These are phyloP conservation scores for Menidia menidia DNA, from an alignment of 2,797 vertebrate genomes.

Conservation along the genomic window DNA sequence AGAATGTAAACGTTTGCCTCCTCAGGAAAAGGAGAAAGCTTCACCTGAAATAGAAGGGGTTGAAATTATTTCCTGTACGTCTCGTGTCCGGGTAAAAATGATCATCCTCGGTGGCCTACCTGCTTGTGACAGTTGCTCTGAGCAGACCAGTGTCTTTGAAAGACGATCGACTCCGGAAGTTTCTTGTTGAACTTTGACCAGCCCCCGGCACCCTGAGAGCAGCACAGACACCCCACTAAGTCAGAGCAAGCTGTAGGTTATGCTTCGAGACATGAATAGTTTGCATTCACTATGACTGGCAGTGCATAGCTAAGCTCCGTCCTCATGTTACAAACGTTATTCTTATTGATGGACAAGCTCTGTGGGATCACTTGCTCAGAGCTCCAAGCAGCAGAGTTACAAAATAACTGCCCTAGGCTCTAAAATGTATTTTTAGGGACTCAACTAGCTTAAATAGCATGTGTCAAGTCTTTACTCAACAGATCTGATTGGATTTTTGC, in stretches of 20 bases:
- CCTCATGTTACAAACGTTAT: constrained; percentile 70
- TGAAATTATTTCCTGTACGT: constrained; percentile 46
- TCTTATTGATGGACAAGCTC: constrained; percentile 65
- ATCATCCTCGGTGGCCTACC: constrained; percentile 30
- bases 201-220: constrained; percentile 34
- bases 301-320: constrained; percentile 62
- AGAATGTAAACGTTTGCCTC: constrained; percentile 80
- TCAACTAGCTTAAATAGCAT: constrained; percentile 57
- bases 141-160: constrained; percentile 51
- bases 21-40: constrained; percentile 36
- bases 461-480: constrained; percentile 54
- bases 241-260: constrained; percentile 53
- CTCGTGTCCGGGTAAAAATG: constrained; percentile 43
- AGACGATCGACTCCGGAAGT: constrained; percentile 36
- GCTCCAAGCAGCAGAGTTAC: constrained; percentile 46
- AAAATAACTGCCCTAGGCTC: constrained; percentile 48
- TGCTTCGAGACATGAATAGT: constrained; percentile 67
- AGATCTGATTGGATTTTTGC: constrained; percentile 53
- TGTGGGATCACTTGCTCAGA: constrained; percentile 43
- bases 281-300: constrained; percentile 65
- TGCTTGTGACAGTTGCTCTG: constrained; percentile 33
- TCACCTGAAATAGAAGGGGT: constrained; percentile 52
- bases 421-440: constrained; percentile 65
- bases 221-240: constrained; percentile 51
- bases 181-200: constrained; percentile 60